Conservation (phyloP, 1,140 invertebrate species). For the Heliconius congener region DNA sequence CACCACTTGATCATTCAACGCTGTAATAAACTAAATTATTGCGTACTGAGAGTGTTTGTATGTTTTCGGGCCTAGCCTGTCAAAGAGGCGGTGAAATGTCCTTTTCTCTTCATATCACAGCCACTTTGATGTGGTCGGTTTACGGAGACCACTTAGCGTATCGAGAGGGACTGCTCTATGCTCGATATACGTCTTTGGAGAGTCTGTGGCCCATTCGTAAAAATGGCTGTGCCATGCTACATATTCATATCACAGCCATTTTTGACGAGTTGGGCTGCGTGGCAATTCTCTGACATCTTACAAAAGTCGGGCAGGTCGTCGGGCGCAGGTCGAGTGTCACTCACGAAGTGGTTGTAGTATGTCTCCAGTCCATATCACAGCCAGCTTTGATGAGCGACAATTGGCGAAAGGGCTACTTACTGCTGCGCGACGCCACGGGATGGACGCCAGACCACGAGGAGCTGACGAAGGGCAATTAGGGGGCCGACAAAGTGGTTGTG, state of each 20-base stretch:
- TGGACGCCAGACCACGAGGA: no score
- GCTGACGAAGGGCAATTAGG: slow-evolving; percentile 33
- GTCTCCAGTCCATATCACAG: slow-evolving; percentile 72
- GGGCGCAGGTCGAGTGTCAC: slow-evolving; percentile 44
- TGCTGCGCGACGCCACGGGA: neutral
- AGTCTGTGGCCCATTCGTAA: slow-evolving; percentile 71
- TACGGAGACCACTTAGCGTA: slow-evolving; percentile 56
- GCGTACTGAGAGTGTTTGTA: neutral
- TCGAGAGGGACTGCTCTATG: neutral
- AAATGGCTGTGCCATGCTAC: slow-evolving; percentile 72
- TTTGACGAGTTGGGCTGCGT: slow-evolving; percentile 77
- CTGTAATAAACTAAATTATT: neutral
- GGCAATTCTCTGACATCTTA: slow-evolving; percentile 31
- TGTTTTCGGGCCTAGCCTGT: slow-evolving; percentile 73
- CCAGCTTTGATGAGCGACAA: slow-evolving; percentile 79
- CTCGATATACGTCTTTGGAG: neutral
- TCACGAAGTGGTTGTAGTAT: slow-evolving; percentile 75
- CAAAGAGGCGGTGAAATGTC: slow-evolving; percentile 79
- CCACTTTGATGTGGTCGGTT: slow-evolving; percentile 81
- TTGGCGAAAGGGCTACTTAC: slow-evolving; percentile 24
- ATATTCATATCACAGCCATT: slow-evolving; percentile 77
- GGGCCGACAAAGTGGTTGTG: slow-evolving; percentile 69
- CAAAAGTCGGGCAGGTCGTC: neutral
- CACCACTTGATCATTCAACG: neutral
- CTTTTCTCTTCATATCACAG: slow-evolving; percentile 74